Evolutionary conservation across 2,113 vertebrate species (phyloP), one percentile per base, ranked within the genome.

Genomic region (Lepidothrix coronata): DNA sequence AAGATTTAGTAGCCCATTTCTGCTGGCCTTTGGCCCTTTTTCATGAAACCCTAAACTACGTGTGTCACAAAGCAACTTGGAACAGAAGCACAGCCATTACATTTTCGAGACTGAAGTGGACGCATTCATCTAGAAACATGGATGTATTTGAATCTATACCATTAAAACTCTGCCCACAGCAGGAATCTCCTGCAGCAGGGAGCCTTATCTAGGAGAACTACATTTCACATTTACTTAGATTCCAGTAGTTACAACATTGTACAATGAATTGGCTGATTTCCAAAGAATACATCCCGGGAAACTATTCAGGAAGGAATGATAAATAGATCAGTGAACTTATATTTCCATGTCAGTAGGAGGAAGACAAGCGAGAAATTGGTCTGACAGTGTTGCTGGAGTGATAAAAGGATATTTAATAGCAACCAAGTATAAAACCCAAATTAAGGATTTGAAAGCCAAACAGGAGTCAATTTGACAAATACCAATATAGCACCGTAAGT

Each of bases 391-490:
- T 91, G 74, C 81, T 90, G 62, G 19, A 30, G 58, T 85, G 89
- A 74, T 78, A 88, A 85, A 95, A 96, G 17, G 15, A 66, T 76
- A 88, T 41, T 79, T 85, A 90, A 91, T 5, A 71, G 35, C 51
- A 94, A 85, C 52, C 61, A 80, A 79, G n/a, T 84, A 82, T 61
- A 89, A 95, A 94, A 85, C 8, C 13, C 72, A 96, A 85, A 95
- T 85, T 54, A 95, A 90, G 35, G 41, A 93, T 58, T 63, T 92
- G 90, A 87, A 83, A 96, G 41, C 46, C 72, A 79, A 94, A 21
- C 49, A 48, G 51, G 58, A 91, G 44, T 81, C 25, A 43, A 31
- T 63, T 89, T 96, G 70, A 97, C 39, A 92, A 95, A 94, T 54
- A 84, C 8, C 92, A 92, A 90, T 68, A 70, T 30, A 84, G 15